These are phyloP conservation scores for Sinocyclocheilus anophthalmus DNA, from an alignment of 2,113 vertebrate genomes.

Conservation along the genomic window DNA sequence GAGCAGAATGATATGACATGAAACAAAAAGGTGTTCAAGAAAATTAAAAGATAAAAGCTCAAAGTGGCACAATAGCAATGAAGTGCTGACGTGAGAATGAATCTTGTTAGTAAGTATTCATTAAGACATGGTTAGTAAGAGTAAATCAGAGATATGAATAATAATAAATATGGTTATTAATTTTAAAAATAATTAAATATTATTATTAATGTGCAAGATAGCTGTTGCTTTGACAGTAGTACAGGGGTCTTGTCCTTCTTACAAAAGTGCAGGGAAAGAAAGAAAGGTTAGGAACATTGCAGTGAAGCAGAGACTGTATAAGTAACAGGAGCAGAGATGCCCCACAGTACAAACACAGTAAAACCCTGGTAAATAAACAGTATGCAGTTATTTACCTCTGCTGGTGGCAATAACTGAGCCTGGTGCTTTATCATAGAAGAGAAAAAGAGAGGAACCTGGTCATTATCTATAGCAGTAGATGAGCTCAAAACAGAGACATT, in stretches of 20 bases:
- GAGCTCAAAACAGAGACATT: background rate
- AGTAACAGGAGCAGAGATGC: constrained; percentile 4
- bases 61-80: background rate
- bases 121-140: background rate
- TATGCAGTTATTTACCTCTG: constrained; percentile 68
- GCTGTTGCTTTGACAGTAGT: background rate
- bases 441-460: constrained; percentile 57
- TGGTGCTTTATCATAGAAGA: constrained; percentile 67
- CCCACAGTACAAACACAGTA: background rate
- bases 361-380: background rate
- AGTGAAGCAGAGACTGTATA: background rate
- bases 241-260: background rate
- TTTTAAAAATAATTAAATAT: background rate
- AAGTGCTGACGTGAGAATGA: background rate
- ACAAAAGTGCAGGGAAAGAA: background rate
- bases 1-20: background rate
- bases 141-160: background rate
- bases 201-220: background rate
- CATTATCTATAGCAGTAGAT: constrained; percentile 23
- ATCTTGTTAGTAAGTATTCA: background rate
- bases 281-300: background rate
- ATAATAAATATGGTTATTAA: background rate
- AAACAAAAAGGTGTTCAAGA: background rate
- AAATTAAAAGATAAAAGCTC: no score
- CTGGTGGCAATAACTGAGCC: constrained; percentile 74